These are phyloP conservation scores for Cichlasoma orientale DNA, from an alignment of 2,797 vertebrate species.

Conservation along the genomic window DNA sequence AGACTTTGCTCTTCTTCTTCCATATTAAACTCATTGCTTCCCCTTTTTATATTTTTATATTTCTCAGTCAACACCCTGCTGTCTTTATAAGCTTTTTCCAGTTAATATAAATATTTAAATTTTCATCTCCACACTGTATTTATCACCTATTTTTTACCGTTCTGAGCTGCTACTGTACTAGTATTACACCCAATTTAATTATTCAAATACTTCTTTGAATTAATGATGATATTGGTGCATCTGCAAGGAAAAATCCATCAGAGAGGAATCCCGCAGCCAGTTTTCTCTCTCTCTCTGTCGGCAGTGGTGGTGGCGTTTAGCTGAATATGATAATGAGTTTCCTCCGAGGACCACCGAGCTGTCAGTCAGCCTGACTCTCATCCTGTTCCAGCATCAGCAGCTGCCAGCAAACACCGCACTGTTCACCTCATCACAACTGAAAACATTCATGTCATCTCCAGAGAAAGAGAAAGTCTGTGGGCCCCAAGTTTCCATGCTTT, in stretches of 20 bases:
- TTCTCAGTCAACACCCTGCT: not conserved
- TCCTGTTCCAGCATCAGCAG: conserved; percentile 45
- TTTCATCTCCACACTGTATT: not conserved
- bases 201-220: conserved; percentile 19
- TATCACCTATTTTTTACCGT: not conserved
- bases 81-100: not conserved
- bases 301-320: conserved; percentile 9
- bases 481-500: not conserved
- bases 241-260: not conserved
- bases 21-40: not conserved
- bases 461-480: not conserved
- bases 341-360: conserved; percentile 24
- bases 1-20: not conserved
- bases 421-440: not conserved
- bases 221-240: not conserved
- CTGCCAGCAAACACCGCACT: conserved; percentile 1
- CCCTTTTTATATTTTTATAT: too few relatives aligned
- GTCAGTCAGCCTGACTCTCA: conserved; percentile 36
- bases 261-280: not conserved
- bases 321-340: conserved; percentile 41
- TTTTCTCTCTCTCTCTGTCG: not conserved
- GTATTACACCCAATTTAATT: conserved; percentile 8
- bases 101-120: not conserved
- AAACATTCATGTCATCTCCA: not conserved
- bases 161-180: not conserved